phyloP scores from a whole-genome alignment of 2,888 invertebrate species.

The Corythucha ciliata region DNA sequence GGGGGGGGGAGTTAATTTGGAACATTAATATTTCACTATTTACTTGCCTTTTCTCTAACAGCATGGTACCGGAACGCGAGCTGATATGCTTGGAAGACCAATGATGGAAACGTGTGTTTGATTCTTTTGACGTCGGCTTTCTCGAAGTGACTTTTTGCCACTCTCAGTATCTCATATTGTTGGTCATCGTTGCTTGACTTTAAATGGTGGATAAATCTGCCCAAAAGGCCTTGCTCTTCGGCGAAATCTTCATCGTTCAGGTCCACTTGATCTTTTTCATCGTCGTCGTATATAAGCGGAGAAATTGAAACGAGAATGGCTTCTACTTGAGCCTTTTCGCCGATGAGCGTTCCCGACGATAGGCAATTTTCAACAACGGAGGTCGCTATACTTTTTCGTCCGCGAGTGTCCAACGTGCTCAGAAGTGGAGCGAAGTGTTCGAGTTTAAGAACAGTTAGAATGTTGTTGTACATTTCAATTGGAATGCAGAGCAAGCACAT shows the following conservation, averaged over 20 bases:
- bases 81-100: constrained; percentile 87
- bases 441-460: constrained; percentile 75
- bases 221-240: constrained; percentile 89
- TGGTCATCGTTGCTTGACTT: constrained; percentile 71
- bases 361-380: constrained; percentile 83
- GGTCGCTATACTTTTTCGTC: constrained; percentile 73
- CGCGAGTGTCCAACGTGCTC: constrained; percentile 75
- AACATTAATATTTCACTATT: neutral
- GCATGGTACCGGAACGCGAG: constrained; percentile 75
- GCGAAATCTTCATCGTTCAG: constrained; percentile 88
- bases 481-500: constrained; percentile 89
- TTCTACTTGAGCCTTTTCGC: constrained; percentile 47
- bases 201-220: constrained; percentile 74
- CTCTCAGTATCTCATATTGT: constrained; percentile 81
- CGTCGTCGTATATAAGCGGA: constrained; percentile 74
- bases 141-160: constrained; percentile 79
- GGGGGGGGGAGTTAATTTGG: neutral
- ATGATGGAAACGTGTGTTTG: constrained; percentile 83
- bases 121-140: constrained; percentile 83
- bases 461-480: constrained; percentile 87
- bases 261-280: constrained; percentile 54
- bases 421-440: constrained; percentile 79
- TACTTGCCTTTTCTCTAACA: constrained; percentile 56
- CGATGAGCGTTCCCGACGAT: constrained; percentile 76
- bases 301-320: constrained; percentile 67